phyloP scores from a whole-genome alignment of 2,888 invertebrate species.

The Parnassius apollo region DNA sequence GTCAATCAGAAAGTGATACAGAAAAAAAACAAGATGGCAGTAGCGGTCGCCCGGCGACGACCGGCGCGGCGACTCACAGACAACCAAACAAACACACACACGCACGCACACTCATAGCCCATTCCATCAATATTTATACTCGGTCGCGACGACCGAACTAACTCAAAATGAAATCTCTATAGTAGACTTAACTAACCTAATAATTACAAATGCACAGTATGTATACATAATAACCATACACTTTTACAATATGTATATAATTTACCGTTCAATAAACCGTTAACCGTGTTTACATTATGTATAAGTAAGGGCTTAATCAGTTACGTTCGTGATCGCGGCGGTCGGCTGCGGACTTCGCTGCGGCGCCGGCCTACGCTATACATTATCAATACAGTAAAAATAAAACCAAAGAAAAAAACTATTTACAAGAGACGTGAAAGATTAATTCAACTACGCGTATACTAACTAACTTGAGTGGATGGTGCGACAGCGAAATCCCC shows the following conservation, averaged over 20 bases:
- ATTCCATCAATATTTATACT: slow-evolving; percentile 40
- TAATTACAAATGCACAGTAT: slow-evolving; percentile 78
- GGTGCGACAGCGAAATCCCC: slow-evolving; percentile 48
- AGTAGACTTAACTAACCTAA: slow-evolving; percentile 70
- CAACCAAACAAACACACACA: slow-evolving; percentile 25
- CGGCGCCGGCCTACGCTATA: slow-evolving; percentile 83
- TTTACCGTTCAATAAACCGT: slow-evolving; percentile 44
- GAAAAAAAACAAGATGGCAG: neutral
- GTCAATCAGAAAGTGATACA: neutral
- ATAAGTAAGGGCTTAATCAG: slow-evolving; percentile 32
- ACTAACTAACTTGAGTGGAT: slow-evolving; percentile 44
- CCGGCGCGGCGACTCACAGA: slow-evolving; percentile 26
- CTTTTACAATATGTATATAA: slow-evolving; percentile 73
- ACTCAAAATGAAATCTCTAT: slow-evolving; percentile 66
- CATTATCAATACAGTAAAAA: slow-evolving; percentile 2
- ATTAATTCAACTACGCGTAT: slow-evolving; percentile 52
- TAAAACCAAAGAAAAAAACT: slow-evolving; percentile 30
- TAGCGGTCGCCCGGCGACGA: slow-evolving; percentile 16
- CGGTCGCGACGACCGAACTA: slow-evolving; percentile 46
- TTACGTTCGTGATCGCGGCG: slow-evolving; percentile 73
- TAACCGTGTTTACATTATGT: slow-evolving; percentile 50
- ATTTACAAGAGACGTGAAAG: slow-evolving; percentile 42
- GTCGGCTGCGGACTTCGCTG: slow-evolving; percentile 74
- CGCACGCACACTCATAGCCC: slow-evolving; percentile 30
- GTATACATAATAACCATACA: slow-evolving; percentile 70